Conservation (phyloP, 2,797 vertebrate species). For the Pseudochaenichthys georgianus region DNA sequence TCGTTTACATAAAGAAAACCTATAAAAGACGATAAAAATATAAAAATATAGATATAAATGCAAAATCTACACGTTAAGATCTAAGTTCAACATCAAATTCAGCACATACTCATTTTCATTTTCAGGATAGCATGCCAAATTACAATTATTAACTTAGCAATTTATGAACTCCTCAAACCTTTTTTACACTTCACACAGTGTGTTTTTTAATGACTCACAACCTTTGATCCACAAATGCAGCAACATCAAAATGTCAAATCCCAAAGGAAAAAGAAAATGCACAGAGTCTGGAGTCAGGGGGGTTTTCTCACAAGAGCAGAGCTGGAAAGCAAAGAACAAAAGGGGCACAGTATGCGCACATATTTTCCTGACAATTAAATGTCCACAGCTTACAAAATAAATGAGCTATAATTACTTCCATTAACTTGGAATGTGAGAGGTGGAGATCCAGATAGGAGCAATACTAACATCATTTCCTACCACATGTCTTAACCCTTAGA, state of each 20-base stretch:
- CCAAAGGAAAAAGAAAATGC: background rate
- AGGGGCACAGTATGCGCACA: conserved; percentile 21
- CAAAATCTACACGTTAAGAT: background rate
- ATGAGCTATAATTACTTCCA: conserved; percentile 25
- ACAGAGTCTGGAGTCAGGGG: background rate
- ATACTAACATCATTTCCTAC: background rate
- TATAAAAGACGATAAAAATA: too few species aligned
- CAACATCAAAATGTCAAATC: background rate
- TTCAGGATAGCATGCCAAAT: background rate
- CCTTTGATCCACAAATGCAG: conserved; percentile 8
- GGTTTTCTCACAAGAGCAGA: conserved; percentile 13
- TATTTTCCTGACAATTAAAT: conserved; percentile 29
- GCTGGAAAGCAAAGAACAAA: conserved; percentile 9
- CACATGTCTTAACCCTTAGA: background rate
- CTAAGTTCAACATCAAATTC: background rate
- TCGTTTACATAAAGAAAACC: too few species aligned
- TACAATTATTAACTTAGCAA: background rate
- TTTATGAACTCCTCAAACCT: background rate
- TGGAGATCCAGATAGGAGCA: conserved; percentile 2
- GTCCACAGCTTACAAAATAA: conserved; percentile 17
- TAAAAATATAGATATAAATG: too few species aligned
- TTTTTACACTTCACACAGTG: background rate
- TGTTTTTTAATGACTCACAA: background rate
- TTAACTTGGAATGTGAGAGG: conserved; percentile 17
- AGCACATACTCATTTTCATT: too few species aligned